Evolutionary conservation across 2,113 vertebrate species (phyloP).

Genomic region (Hiodon alosoides): DNA sequence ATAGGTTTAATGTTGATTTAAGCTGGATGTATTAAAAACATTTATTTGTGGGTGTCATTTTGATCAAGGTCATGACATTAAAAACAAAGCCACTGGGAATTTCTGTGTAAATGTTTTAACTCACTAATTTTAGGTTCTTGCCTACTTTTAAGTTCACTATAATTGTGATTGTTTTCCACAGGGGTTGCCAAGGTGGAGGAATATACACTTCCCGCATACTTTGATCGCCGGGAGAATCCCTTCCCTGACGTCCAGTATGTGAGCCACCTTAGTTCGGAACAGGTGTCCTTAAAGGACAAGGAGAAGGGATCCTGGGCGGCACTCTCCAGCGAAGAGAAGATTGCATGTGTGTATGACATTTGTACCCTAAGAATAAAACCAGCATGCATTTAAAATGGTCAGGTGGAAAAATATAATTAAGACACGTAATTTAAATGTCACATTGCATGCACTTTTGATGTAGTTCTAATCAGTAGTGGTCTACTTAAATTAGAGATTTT

Average conservation of each 20-base stretch:
- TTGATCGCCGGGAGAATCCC: constrained; percentile 68
- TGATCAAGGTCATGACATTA: too few species aligned
- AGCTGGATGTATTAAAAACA: too few species aligned
- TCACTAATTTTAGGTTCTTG: neutral
- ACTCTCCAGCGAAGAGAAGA: constrained; percentile 79
- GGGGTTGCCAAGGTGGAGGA: constrained; percentile 80
- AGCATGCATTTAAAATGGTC: neutral
- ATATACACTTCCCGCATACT: constrained; percentile 69
- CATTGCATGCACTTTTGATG: too few species aligned
- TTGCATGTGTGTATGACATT: constrained; percentile 67
- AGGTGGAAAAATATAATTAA: too few species aligned
- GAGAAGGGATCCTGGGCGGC: constrained; percentile 81
- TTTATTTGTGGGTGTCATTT: too few species aligned
- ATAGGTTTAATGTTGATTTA: too few species aligned
- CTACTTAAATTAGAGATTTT: too few species aligned
- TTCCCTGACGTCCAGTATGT: constrained; percentile 75
- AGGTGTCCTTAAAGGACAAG: constrained; percentile 87
- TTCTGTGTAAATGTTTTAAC: neutral
- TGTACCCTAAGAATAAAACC: neutral
- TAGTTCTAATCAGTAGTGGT: too few species aligned
- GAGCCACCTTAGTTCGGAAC: constrained; percentile 68
- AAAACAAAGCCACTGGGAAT: too few species aligned
- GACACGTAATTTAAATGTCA: too few species aligned
- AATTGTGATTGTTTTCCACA: constrained; percentile 25
- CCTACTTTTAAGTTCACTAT: neutral